Conservation (phyloP, 2,888 invertebrate genomes). For the Eledona agricola region DNA sequence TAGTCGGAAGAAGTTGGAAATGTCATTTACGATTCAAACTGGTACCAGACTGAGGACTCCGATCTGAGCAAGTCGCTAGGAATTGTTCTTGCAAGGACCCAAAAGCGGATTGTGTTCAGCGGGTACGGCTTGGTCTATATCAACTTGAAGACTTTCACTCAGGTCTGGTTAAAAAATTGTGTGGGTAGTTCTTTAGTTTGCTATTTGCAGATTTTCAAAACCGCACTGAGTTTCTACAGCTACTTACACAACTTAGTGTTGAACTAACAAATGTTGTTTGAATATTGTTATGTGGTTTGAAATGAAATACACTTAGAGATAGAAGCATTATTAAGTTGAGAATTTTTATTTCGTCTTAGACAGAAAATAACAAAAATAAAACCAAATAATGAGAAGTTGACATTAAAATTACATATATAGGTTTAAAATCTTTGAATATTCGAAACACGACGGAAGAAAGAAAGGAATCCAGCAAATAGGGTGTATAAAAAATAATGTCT, state of each 20-base stretch:
- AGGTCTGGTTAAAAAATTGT: no score
- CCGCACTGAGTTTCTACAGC: slow-evolving; percentile 5
- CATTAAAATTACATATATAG: no score
- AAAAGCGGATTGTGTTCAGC: slow-evolving; percentile 2
- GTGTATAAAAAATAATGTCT: no score
- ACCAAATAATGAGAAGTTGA: no score
- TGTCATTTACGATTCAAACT: slow-evolving; percentile 5
- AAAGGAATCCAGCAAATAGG: no score
- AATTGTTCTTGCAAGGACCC: background rate
- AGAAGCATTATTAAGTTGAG: no score
- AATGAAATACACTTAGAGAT: no score
- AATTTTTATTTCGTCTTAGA: no score
- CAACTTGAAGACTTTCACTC: slow-evolving; percentile 10
- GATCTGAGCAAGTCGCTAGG: slow-evolving; percentile 1
- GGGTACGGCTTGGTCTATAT: slow-evolving; percentile 10
- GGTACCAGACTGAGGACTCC: background rate
- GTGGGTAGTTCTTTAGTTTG: background rate
- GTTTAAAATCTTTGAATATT: no score
- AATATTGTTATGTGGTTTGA: no score
- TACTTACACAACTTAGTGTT: slow-evolving; percentile 2
- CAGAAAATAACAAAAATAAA: no score
- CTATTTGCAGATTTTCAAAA: slow-evolving; percentile 14
- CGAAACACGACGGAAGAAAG: no score
- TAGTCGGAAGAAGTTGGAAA: slow-evolving; percentile 5
- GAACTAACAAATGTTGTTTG: background rate